phyloP scores from a whole-genome alignment of 2,797 vertebrate species.

The Esox lucius region DNA sequence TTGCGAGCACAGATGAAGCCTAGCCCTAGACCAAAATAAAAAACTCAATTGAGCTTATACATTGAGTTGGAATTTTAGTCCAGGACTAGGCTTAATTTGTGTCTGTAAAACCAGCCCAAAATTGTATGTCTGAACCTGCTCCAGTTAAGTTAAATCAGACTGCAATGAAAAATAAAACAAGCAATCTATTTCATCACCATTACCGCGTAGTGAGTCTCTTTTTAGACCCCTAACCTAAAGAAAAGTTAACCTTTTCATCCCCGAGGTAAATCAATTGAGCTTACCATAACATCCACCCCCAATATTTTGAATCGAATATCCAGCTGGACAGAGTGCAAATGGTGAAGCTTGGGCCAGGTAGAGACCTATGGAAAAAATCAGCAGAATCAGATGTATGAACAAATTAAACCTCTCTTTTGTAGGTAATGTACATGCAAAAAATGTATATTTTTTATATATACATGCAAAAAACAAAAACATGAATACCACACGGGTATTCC shows the following conservation, averaged over 20 bases:
- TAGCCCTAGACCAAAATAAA: too few species aligned
- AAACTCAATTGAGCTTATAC: too few species aligned
- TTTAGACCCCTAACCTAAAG: too few species aligned
- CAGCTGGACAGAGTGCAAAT: not conserved
- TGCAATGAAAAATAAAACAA: not conserved
- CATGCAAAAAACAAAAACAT: too few species aligned
- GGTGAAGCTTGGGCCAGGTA: not conserved
- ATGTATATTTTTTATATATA: too few species aligned
- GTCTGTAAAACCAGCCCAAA: too few species aligned
- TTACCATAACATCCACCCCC: not conserved
- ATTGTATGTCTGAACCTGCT: not conserved
- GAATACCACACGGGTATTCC: not conserved
- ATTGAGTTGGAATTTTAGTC: too few species aligned
- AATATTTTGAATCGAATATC: not conserved
- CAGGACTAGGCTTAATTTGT: too few species aligned
- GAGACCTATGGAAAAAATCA: not conserved
- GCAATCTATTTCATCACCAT: not conserved
- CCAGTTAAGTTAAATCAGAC: not conserved
- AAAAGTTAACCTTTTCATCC: not conserved
- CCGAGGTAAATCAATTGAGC: not conserved
- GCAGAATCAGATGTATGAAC: not conserved
- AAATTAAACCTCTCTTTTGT: not conserved
- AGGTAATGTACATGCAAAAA: not conserved
- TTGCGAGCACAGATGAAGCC: too few species aligned
- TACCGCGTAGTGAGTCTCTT: too few species aligned